These are phyloP conservation scores for Panagrolaimus sp. DNA, from an alignment of 1,140 invertebrate species.

Conservation along the genomic window DNA sequence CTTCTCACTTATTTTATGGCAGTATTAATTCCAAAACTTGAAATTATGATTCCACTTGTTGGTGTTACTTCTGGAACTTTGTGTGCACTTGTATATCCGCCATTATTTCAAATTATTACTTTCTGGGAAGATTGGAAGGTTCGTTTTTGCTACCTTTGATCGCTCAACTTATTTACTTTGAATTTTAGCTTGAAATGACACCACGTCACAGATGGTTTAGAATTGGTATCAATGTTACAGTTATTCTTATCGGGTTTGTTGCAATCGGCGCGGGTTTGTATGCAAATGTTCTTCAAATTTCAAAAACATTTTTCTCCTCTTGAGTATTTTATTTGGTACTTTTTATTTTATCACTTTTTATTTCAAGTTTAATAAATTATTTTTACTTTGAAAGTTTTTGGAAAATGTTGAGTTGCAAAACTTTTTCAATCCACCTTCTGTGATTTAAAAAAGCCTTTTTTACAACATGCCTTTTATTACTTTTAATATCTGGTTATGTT, in stretches of 20 bases:
- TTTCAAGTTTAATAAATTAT: too few relatives aligned
- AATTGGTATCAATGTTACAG: slow-evolving; percentile 47
- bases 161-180: neutral
- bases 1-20: slow-evolving; percentile 68
- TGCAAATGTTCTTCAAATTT: slow-evolving; percentile 37
- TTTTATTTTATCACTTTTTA: too few relatives aligned
- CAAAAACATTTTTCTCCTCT: too few relatives aligned
- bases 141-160: slow-evolving; percentile 1
- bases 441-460: too few relatives aligned
- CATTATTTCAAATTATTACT: slow-evolving; percentile 77
- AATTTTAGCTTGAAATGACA: slow-evolving; percentile 47
- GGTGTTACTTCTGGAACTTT: slow-evolving; percentile 82
- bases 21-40: slow-evolving; percentile 76
- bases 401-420: too few relatives aligned
- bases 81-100: slow-evolving; percentile 81
- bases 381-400: too few relatives aligned
- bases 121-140: slow-evolving; percentile 61
- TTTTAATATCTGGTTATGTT: too few relatives aligned
- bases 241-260: slow-evolving; percentile 51
- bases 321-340: too few relatives aligned
- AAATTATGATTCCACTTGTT: slow-evolving; percentile 80
- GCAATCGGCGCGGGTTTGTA: slow-evolving; percentile 52
- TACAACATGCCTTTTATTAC: too few relatives aligned
- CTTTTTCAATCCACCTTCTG: too few relatives aligned
- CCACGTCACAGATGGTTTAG: slow-evolving; percentile 38